Conservation (phyloP, 1,140 invertebrate genomes). For the Samia ricini region DNA sequence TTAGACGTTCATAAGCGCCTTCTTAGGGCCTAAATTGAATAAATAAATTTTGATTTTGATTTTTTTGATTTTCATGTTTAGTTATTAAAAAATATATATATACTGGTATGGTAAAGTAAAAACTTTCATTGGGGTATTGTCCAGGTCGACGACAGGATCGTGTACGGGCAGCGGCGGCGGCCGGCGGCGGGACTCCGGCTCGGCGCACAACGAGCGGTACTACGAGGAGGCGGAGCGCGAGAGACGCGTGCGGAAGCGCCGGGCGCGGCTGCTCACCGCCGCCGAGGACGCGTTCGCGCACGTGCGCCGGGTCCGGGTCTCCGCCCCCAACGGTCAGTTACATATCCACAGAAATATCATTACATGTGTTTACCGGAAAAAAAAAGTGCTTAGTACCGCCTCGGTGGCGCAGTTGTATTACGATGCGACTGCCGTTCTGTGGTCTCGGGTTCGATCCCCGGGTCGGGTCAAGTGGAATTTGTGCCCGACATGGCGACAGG, state of each 20-base stretch:
- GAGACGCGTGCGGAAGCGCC: conserved; percentile 92
- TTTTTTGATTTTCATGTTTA: too few relatives aligned
- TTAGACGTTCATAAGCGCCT: too few relatives aligned
- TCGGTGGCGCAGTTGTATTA: too few relatives aligned
- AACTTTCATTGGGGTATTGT: background rate
- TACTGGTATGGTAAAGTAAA: background rate
- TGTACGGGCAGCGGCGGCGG: conserved; percentile 43
- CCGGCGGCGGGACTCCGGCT: conserved; percentile 88
- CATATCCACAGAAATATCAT: too few relatives aligned
- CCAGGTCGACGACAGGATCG: conserved; percentile 47
- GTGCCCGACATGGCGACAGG: too few relatives aligned
- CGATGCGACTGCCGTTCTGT: too few relatives aligned
- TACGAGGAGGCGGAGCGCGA: conserved; percentile 99
- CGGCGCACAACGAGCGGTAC: conserved; percentile 97
- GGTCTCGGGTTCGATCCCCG: too few relatives aligned
- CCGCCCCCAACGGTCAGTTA: conserved; percentile 43
- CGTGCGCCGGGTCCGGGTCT: conserved; percentile 88
- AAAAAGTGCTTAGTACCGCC: background rate
- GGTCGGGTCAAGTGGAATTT: too few relatives aligned
- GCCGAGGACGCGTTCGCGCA: conserved; percentile 98
- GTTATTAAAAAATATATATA: too few relatives aligned
- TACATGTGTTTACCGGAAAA: background rate
- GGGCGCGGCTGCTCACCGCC: conserved; percentile 92
- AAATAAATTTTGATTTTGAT: too few relatives aligned
- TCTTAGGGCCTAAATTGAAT: too few relatives aligned